Conservation (phyloP, 2,113 vertebrate species). For the Gnathonemus longibarbis region DNA sequence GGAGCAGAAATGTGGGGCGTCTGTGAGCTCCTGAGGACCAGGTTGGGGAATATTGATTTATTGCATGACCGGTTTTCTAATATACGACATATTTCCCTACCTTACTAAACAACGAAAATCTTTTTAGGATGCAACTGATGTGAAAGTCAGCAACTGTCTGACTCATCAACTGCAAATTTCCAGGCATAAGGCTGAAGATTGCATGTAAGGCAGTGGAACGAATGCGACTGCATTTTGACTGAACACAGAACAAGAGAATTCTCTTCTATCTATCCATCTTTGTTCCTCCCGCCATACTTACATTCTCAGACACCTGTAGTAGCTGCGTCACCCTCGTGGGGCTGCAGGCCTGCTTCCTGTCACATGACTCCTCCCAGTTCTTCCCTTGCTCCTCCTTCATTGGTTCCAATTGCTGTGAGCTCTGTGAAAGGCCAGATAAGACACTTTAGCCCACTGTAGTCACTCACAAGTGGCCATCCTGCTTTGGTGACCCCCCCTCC, state of each 20-base stretch:
- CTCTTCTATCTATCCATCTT: neutral
- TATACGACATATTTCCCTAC: neutral
- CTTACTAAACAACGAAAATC: neutral
- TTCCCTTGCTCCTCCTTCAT: slow-evolving; percentile 57
- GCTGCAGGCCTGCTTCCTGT: slow-evolving; percentile 56
- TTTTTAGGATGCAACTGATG: neutral
- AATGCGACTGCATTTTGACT: neutral
- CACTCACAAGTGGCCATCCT: neutral
- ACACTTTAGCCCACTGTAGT: neutral
- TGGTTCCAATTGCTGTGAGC: slow-evolving; percentile 50
- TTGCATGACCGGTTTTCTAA: neutral
- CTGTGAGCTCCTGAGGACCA: neutral
- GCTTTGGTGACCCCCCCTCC: neutral
- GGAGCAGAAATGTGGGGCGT: neutral
- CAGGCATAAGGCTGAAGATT: neutral
- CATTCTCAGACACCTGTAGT: slow-evolving; percentile 66
- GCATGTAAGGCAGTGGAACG: neutral
- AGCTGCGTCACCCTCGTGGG: slow-evolving; percentile 50
- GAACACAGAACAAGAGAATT: neutral
- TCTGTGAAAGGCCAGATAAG: slow-evolving; percentile 33
- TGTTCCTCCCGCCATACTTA: slow-evolving; percentile 50
- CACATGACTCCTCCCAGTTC: slow-evolving; percentile 69
- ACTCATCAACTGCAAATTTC: neutral
- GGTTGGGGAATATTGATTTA: neutral
- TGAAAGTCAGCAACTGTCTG: neutral